Conservation (phyloP, 2,113 vertebrate genomes). For the Numida meleagris region DNA sequence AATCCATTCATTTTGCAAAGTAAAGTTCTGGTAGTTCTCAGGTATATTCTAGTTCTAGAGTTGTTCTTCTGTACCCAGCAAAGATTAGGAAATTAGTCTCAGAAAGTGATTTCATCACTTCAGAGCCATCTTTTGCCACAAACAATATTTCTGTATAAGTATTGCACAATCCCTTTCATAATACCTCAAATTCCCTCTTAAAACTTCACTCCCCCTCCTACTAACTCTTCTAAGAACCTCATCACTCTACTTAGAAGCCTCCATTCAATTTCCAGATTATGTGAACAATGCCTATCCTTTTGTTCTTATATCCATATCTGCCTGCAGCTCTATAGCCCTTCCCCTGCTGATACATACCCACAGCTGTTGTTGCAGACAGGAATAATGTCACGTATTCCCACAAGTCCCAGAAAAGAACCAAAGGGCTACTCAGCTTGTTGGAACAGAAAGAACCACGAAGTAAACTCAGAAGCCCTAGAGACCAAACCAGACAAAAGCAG, state of each 20-base stretch:
- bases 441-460: not conserved
- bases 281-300: not conserved
- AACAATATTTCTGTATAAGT: not conserved
- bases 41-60: not conserved
- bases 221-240: not conserved
- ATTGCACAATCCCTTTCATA: not conserved
- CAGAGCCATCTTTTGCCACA: not conserved
- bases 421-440: not conserved
- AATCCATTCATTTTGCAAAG: not conserved
- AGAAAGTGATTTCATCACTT: not conserved
- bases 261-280: not conserved
- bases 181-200: not conserved
- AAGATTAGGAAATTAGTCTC: not conserved
- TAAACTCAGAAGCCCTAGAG: not conserved
- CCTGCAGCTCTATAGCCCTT: not conserved
- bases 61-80: not conserved
- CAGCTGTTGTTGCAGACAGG: not conserved
- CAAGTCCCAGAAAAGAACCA: not conserved
- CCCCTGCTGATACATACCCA: fast-evolving
- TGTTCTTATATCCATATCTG: not conserved
- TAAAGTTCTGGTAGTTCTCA: not conserved
- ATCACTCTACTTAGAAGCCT: not conserved
- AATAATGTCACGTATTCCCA: not conserved
- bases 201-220: not conserved
- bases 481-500: not conserved